These are phyloP conservation scores for Zaprionus lachaisei DNA, from an alignment of 1,140 invertebrate species.

Conservation along the genomic window DNA sequence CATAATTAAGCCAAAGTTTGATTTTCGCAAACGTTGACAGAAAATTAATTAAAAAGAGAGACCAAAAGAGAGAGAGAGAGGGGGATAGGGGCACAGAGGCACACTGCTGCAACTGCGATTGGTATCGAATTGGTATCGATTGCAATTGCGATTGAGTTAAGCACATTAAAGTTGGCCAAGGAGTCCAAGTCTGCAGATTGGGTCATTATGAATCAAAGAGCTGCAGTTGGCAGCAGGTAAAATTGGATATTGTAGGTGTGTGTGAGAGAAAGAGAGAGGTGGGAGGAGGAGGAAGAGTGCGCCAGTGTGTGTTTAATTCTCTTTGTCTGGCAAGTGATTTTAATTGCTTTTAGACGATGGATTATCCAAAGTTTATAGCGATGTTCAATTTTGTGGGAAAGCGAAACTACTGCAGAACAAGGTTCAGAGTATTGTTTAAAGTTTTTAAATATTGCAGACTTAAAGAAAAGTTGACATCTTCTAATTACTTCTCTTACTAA, in stretches of 20 bases:
- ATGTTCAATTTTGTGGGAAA: conserved; percentile 11
- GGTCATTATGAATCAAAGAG: conserved; percentile 15
- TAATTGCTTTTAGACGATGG: conserved; percentile 57
- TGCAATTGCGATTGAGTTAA: conserved; percentile 65
- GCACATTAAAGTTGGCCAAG: conserved; percentile 62
- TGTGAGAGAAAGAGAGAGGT: neutral
- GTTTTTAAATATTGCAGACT: too few species aligned
- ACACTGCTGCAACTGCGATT: conserved; percentile 18
- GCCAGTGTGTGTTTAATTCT: conserved; percentile 10
- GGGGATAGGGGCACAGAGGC: neutral
- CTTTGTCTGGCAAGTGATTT: conserved; percentile 42
- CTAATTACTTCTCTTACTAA: too few species aligned
- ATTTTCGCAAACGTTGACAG: conserved; percentile 75
- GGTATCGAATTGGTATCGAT: conserved; percentile 37
- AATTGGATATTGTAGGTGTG: conserved; percentile 32
- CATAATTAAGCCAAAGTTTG: conserved; percentile 60
- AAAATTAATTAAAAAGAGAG: conserved; percentile 78
- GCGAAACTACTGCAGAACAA: neutral
- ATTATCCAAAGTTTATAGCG: conserved; percentile 6
- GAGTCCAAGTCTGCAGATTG: conserved; percentile 14
- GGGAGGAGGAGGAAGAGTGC: neutral
- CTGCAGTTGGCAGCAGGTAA: conserved; percentile 3
- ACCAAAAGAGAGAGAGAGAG: neutral
- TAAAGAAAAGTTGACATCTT: too few species aligned
- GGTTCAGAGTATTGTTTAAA: too few species aligned